These are phyloP conservation scores for Aleiodes alternator DNA, from an alignment of 2,888 invertebrate genomes.

Conservation along the genomic window DNA sequence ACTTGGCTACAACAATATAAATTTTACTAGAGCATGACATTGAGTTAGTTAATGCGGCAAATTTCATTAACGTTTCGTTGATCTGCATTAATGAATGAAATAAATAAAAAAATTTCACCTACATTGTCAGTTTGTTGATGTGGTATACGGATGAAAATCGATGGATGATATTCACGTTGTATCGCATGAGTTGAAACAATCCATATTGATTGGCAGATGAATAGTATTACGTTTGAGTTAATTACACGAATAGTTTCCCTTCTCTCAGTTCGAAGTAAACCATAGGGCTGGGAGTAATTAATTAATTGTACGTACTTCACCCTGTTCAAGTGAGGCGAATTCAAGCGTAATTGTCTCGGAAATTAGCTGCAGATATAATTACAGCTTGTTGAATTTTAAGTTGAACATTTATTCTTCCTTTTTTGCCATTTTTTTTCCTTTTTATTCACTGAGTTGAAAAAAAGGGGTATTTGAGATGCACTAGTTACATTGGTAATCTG, in stretches of 20 bases:
- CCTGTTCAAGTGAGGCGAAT: constrained; percentile 56
- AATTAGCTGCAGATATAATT: constrained; percentile 16
- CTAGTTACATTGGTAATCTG: too few relatives aligned
- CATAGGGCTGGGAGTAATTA: constrained; percentile 60
- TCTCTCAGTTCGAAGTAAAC: constrained; percentile 40
- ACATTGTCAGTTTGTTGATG: background rate
- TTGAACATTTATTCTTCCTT: background rate
- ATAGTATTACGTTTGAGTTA: constrained; percentile 20
- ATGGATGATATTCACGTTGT: constrained; percentile 9
- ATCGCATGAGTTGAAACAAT: background rate
- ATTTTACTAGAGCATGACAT: background rate
- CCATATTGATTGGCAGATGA: constrained; percentile 32
- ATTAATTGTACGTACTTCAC: constrained; percentile 61
- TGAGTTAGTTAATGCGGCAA: constrained; percentile 15
- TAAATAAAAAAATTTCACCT: background rate
- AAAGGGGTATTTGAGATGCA: too few relatives aligned
- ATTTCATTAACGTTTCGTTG: constrained; percentile 18
- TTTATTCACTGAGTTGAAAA: background rate
- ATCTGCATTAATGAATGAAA: background rate
- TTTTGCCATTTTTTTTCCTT: background rate
- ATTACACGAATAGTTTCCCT: constrained; percentile 30
- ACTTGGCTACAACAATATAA: constrained; percentile 14
- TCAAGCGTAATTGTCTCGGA: constrained; percentile 25
- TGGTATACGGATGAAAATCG: background rate
- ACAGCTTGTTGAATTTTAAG: background rate